Percentiles rank a stretch among this genome's conserved stretches.
phyloP scores from a whole-genome alignment of 2,888 invertebrate genomes.

The Lasioglossum oenotherae region DNA sequence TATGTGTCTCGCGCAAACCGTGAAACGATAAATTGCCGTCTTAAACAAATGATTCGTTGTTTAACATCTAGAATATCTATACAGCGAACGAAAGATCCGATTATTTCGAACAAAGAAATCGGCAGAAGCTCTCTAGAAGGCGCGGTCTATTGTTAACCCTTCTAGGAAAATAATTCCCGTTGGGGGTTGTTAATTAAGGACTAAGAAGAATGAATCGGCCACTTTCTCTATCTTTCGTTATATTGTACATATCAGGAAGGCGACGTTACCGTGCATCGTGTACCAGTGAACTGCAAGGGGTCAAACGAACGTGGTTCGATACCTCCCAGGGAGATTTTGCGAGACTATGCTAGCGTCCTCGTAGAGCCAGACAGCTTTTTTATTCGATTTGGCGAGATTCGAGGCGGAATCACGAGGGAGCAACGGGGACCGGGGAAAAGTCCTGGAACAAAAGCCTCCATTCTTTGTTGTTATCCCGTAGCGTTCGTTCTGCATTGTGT shows the following conservation, averaged over 20 bases:
- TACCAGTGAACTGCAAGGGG: neutral
- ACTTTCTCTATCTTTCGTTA: conserved; percentile 4
- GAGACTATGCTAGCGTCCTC: conserved; percentile 36
- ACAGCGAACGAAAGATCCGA: neutral
- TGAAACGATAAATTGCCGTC: neutral
- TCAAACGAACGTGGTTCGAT: neutral
- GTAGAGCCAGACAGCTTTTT: conserved; percentile 47
- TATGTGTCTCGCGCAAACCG: neutral
- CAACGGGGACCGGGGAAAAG: conserved; percentile 47
- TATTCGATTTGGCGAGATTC: conserved; percentile 59
- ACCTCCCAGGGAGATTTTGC: conserved; percentile 15
- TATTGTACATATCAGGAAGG: neutral
- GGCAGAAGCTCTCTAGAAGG: no score
- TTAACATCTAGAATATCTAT: neutral
- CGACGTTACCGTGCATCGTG: neutral
- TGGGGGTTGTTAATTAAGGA: neutral
- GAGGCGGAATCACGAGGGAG: conserved; percentile 53
- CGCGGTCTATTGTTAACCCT: neutral
- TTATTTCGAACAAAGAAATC: neutral
- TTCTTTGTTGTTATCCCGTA: conserved; percentile 63
- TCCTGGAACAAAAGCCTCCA: conserved; percentile 75
- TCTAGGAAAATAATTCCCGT: neutral
- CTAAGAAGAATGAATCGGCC: neutral
- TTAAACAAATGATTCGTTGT: neutral
- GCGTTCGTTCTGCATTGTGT: conserved; percentile 64